Evolutionary conservation across 2,888 invertebrate genomes (phyloP), one percentile per base, ranked within the genome.

Genomic region (Sarcophaga variegata): DNA sequence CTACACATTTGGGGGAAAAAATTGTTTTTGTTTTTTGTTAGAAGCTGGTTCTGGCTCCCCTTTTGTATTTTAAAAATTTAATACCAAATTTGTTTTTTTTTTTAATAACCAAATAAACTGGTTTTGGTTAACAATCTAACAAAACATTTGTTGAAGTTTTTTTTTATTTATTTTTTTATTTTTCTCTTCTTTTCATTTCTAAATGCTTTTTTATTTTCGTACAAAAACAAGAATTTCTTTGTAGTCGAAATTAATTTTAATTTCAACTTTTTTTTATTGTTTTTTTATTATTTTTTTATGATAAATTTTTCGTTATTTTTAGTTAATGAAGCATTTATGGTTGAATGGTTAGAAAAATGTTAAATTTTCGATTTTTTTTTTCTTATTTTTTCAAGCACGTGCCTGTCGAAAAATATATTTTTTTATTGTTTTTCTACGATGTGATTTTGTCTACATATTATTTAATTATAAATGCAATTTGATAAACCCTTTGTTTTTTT

Each of bases 311-410:
- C 14, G 14, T 70, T 70, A 54, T 70, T 70, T 70, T 70, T 70
- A 54, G 54, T 70, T 70, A 70, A 54, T 70, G 25, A 70, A 70
- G 70, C 70, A 25, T 54, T 70, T 27, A 27, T 54, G 17, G 4
- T 25, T 71, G 47, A 25, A 49, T 70, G 47, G 49, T 70, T 54
- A 37, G 10, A 67, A 14, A n/a, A 54, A 49, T 49, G 2, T 17
- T 17, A 54, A 54, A 14, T 14, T 12, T 17, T 54, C 37, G 37
- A 2, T 10, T 37, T 37, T 37, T 37, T 10, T 37, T 37, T 22
- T 1, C 8, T 37, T 0, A 37, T 4, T 17, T 54, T 54, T 12
- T 54, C 54, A 54, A 54, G 54, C 54, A 54, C 54, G 54, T 54
- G 54, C 54, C 54, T 14, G 4, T 54, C 54, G 17, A 54, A 54